Evolutionary conservation across 2,113 vertebrate species (phyloP).

Genomic region (Mystacornis crossleyi): DNA sequence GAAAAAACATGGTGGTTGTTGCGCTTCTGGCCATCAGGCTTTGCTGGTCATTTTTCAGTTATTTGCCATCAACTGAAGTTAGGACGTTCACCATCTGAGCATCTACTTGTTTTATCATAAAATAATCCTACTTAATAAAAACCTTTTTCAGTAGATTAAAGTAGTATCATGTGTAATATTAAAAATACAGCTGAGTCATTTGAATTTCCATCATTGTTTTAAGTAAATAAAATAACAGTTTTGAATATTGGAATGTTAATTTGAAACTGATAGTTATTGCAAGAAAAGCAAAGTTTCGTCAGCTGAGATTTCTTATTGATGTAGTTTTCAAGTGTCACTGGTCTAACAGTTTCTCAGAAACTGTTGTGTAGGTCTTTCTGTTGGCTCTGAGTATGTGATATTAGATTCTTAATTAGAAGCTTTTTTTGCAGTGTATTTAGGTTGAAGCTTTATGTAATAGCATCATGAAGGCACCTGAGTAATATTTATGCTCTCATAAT

Average conservation of each 20-base stretch:
- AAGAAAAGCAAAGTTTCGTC: not conserved
- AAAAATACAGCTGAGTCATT: not conserved
- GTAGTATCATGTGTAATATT: not conserved
- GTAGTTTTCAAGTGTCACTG: not conserved
- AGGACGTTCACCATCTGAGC: not conserved
- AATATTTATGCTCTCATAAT: not conserved
- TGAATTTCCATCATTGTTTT: not conserved
- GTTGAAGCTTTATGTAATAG: not conserved
- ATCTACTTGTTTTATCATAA: not conserved
- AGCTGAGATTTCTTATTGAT: not conserved
- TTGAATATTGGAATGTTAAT: not conserved
- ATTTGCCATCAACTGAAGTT: not conserved
- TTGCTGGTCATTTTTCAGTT: not conserved
- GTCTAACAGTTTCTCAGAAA: not conserved
- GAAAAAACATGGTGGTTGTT: not conserved
- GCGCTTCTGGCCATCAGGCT: not conserved
- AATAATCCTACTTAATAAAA: not conserved
- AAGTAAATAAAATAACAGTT: not conserved
- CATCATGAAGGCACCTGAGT: not conserved
- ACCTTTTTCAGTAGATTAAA: not conserved
- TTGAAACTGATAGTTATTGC: not conserved
- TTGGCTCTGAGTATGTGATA: fast-evolving
- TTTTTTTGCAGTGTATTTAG: not conserved
- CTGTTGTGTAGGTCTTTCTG: not conserved
- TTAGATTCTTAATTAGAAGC: not conserved